Evolutionary conservation across 1,140 invertebrate genomes (phyloP), one percentile per base, ranked within the genome.

Genomic region (Drosophila melanica): DNA sequence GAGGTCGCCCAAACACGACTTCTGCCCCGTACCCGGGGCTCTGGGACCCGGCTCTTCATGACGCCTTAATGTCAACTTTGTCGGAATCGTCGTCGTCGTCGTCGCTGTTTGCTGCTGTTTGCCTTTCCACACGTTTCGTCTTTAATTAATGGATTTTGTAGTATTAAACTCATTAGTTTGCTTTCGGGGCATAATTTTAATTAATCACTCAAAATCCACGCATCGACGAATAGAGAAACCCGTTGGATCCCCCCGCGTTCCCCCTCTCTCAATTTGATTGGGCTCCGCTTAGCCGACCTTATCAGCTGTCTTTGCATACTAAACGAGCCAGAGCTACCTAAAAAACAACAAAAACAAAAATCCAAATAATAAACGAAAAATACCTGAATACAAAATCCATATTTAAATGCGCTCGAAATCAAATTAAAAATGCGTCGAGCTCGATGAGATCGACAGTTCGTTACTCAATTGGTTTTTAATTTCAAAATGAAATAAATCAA

Each of bases 121-220:
- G 20, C 4, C 66, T 63, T 55, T 68, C 71, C 50, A 59, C 70
- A 53, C 70, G 47, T 48, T 78, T 67, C 55, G 63, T 60, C 47
- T 73, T 51, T 89, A 85, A 90, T 90, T 90, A 85, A 81, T 90
- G 77, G 80, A 77, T 71, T 55, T 86, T 68, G 70, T 70, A 74
- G 84, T 68, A 89, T 89, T 89, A 90, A 79, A 90, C 86, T 90
- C 86, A 90, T 90, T 90, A 90, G 86, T 87, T 90, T 81, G 86
- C 81, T 81, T 87, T 84, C 77, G 67, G 72, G 69, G 65, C 86
- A 90, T 90, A 87, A 82, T 90, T 90, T 90, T 71, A 79, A 90
- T 90, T 85, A 90, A 90, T 90, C 87, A 90, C 81, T 90, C 84
- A 90, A 84, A 77, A 84, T 78, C 63, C 62, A 80, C 68, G 68